phyloP scores from a whole-genome alignment of 2,113 vertebrate species.

The Oncorhynchus kisutch region DNA sequence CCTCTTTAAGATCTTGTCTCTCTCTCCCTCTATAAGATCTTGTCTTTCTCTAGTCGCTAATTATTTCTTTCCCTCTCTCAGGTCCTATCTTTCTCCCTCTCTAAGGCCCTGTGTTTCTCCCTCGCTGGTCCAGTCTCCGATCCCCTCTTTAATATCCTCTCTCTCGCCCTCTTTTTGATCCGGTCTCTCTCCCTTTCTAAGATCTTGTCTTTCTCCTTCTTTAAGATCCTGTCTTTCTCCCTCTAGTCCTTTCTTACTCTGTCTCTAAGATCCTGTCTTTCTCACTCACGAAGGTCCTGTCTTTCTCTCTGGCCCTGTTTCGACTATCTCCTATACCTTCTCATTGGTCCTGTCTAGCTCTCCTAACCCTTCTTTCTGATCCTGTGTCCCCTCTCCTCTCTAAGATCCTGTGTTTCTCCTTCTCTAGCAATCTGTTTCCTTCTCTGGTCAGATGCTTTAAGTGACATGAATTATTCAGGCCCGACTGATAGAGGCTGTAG shows the following conservation, averaged over 20 bases:
- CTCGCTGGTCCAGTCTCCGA: background rate
- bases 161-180: too few species aligned
- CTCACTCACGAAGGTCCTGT: background rate
- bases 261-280: background rate
- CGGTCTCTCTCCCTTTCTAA: background rate
- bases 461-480: slow-evolving; percentile 64
- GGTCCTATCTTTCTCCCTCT: too few species aligned
- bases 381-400: background rate
- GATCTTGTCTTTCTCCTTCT: background rate
- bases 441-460: slow-evolving; percentile 42
- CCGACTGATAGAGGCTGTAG: slow-evolving; percentile 45
- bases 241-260: slow-evolving; percentile 1
- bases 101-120: background rate
- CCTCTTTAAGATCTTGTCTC: background rate
- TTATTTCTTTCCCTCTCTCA: background rate
- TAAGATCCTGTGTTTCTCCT: slow-evolving; percentile 18
- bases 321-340: background rate
- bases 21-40: background rate
- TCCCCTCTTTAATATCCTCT: too few species aligned
- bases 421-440: background rate
- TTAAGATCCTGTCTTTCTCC: too few species aligned
- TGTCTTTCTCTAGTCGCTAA: slow-evolving; percentile 12
- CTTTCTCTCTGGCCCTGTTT: background rate
- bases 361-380: background rate
- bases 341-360: background rate